Conservation (phyloP, 2,888 invertebrate genomes). For the Perithous albicinctus region DNA sequence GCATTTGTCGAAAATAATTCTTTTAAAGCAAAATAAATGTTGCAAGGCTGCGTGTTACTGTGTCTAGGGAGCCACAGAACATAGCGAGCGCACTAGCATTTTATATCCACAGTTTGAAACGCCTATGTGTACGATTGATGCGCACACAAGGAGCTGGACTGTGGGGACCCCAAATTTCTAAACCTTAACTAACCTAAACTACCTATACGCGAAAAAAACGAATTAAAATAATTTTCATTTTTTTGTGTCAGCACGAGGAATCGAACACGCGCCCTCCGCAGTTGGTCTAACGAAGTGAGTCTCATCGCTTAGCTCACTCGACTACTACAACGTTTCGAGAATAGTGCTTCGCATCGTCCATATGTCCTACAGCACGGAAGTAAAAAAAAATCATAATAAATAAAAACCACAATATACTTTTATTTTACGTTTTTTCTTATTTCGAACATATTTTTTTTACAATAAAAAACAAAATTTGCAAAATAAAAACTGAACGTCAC, state of each 20-base stretch:
- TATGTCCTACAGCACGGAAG: conserved; percentile 15
- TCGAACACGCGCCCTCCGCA: conserved; percentile 48
- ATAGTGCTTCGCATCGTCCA: not conserved
- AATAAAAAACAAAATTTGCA: no score
- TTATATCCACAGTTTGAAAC: conserved; percentile 75
- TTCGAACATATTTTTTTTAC: no score
- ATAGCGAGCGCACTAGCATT: conserved; percentile 70
- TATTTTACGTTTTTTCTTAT: not conserved
- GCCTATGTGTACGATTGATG: conserved; percentile 68
- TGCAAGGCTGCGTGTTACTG: conserved; percentile 68
- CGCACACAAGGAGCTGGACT: conserved; percentile 72
- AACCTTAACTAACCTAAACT: not conserved
- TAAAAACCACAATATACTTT: not conserved
- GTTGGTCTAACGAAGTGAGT: not conserved
- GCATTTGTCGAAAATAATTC: not conserved
- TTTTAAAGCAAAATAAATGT: conserved; percentile 53
- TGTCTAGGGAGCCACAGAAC: conserved; percentile 60
- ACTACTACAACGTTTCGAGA: conserved; percentile 38
- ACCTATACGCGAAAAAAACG: conserved; percentile 22
- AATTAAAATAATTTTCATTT: not conserved
- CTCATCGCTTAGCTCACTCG: conserved; percentile 20
- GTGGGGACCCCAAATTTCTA: conserved; percentile 66
- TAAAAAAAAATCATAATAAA: not conserved
- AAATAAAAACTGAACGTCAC: no score
- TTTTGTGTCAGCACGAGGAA: not conserved